Conservation (phyloP, 2,888 invertebrate species). For the Lacanobia oleracea region DNA sequence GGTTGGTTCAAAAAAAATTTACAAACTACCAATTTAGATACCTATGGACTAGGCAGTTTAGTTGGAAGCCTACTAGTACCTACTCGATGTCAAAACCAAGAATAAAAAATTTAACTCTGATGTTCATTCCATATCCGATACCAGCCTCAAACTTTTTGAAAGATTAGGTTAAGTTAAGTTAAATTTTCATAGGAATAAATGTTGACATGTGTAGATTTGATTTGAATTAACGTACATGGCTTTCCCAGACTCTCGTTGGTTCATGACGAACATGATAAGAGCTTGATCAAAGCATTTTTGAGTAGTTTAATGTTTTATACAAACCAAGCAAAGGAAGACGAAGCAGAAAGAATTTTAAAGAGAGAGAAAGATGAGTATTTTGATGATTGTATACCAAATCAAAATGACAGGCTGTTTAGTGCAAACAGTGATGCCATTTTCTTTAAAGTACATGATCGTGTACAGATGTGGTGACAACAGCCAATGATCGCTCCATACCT, state of each 20-base stretch:
- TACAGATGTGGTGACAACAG: constrained; percentile 65
- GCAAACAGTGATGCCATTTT: constrained; percentile 58
- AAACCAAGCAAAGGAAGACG: constrained; percentile 63
- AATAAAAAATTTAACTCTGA: constrained; percentile 54
- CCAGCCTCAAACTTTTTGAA: constrained; percentile 35
- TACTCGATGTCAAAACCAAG: constrained; percentile 41
- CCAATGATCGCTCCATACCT: constrained; percentile 44
- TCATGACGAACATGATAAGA: constrained; percentile 31
- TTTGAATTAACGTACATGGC: constrained; percentile 32
- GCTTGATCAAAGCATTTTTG: constrained; percentile 42
- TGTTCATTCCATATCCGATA: constrained; percentile 12
- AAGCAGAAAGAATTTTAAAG: constrained; percentile 59
- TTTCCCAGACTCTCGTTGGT: constrained; percentile 53
- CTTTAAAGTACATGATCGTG: constrained; percentile 55
- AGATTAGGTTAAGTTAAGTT: constrained; percentile 23
- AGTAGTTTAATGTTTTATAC: constrained; percentile 58
- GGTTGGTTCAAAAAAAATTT: constrained; percentile 45
- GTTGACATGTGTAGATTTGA: constrained; percentile 51
- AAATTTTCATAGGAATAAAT: constrained; percentile 17
- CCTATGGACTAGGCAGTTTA: constrained; percentile 56
- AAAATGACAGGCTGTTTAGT: constrained; percentile 24
- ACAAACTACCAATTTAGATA: constrained; percentile 45
- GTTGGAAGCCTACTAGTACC: constrained; percentile 54
- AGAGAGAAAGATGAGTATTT: constrained; percentile 50
- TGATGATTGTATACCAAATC: constrained; percentile 11